Evolutionary conservation across 2,797 vertebrate species (phyloP), one percentile per base, ranked within the genome.

Genomic region (Rhynchotus rufescens): DNA sequence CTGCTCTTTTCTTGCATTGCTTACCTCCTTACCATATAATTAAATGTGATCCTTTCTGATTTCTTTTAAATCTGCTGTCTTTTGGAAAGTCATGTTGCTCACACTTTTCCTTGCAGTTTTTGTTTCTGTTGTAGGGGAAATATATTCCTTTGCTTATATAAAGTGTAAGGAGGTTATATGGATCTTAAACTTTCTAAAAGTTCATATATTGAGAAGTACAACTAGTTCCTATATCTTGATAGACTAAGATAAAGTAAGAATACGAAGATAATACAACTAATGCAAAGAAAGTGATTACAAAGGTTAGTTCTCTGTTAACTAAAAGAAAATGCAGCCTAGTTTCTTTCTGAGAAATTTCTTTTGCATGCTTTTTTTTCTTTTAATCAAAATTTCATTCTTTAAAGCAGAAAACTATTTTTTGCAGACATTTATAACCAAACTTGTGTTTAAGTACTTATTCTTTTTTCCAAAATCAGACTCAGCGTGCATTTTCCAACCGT

Each of bases 331-430:
- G 10, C 21, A 45, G n/a, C 6, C 23, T 54, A 44, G 62, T 84
- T 90, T 67, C 34, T 45, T 79, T 84, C 14, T 34, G 2, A 47
- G 40, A 40, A 14, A 40, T 12, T 40, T 40, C 40, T 40, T 40
- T 7, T 61, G 23, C 16, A 57, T 79, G 10, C 60, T 79, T 47
- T 84, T 90, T 92, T 78, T 84, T 92, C 75, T 84, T 84, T 90
- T 90, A 38, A 12, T 67, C 12, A 82, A 66, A 76, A 66, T 60
- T 34, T 42, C 0, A 17, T 47, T 90, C 6, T 64, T 52, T 72
- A 56, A 52, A 59, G 22, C 32, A 80, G 74, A 67, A 67, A 54
- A 62, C 4, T 68, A 47, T 3, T 22, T 76, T 87, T 60, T 47
- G 67, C 32, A 32, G 36, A 71, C 45, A 71, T 52, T 71, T 71